Conservation (phyloP, 2,888 invertebrate species). For the Chydorus sphaericus region DNA sequence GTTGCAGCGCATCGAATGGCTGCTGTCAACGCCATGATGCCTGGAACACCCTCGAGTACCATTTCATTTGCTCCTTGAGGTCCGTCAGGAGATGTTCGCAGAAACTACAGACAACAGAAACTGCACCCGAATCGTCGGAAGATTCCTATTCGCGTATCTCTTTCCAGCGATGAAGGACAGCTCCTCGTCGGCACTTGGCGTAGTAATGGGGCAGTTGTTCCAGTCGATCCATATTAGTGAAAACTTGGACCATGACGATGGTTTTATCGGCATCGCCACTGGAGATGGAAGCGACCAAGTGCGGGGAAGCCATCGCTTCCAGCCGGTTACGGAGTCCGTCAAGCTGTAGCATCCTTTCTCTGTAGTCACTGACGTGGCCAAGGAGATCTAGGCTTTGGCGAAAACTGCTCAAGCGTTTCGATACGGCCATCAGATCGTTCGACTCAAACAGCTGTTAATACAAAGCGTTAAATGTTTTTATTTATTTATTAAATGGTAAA, state of each 20-base stretch:
- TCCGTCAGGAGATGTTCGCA: slow-evolving; percentile 54
- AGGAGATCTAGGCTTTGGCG: slow-evolving; percentile 58
- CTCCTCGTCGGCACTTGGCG: slow-evolving; percentile 59
- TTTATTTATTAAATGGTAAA: too few species aligned
- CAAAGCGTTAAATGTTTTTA: slow-evolving; percentile 11
- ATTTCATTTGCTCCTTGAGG: slow-evolving; percentile 49
- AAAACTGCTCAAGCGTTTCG: slow-evolving; percentile 47
- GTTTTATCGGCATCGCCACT: slow-evolving; percentile 45
- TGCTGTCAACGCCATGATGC: too few species aligned
- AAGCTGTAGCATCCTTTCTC: slow-evolving; percentile 53
- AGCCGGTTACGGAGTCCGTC: slow-evolving; percentile 82
- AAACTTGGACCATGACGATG: slow-evolving; percentile 34
- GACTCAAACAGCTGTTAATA: slow-evolving; percentile 40
- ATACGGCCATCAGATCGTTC: slow-evolving; percentile 42
- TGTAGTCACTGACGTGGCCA: slow-evolving; percentile 37
- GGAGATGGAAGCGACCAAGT: slow-evolving; percentile 72
- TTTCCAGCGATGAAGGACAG: slow-evolving; percentile 54
- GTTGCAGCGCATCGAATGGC: too few species aligned
- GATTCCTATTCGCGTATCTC: slow-evolving; percentile 43
- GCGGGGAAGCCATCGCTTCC: slow-evolving; percentile 77
- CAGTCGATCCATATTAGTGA: slow-evolving; percentile 51
- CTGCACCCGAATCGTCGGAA: slow-evolving; percentile 45
- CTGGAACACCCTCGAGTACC: not conserved
- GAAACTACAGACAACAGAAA: slow-evolving; percentile 50
- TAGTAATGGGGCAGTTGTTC: slow-evolving; percentile 66